phyloP scores from a whole-genome alignment of 1,140 invertebrate species.

The Bradysia coprophila region DNA sequence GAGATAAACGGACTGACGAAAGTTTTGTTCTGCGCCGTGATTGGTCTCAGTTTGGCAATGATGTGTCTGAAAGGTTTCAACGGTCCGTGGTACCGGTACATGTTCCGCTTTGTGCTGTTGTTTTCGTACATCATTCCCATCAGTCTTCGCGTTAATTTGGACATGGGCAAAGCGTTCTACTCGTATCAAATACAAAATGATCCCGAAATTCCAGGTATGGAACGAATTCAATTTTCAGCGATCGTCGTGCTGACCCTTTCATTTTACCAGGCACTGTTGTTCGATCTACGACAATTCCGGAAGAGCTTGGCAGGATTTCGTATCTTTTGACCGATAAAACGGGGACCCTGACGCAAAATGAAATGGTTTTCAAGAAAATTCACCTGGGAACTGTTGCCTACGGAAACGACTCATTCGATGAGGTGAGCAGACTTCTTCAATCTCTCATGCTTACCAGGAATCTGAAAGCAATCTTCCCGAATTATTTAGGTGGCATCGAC shows the following conservation, averaged over 20 bases:
- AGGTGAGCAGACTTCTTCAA: constrained; percentile 42
- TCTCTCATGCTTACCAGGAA: too few species aligned
- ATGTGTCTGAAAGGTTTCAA: constrained; percentile 89
- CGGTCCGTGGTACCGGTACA: constrained; percentile 80
- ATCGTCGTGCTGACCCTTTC: too few species aligned
- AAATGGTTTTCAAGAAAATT: constrained; percentile 94
- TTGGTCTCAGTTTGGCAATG: constrained; percentile 83
- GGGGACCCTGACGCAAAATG: constrained; percentile 95
- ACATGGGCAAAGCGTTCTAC: constrained; percentile 96
- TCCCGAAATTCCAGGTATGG: constrained; percentile 53
- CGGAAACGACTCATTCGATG: constrained; percentile 72
- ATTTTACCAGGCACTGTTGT: constrained; percentile 67
- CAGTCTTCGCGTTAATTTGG: constrained; percentile 92
- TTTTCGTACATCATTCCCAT: constrained; percentile 99
- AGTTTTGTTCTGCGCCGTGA: constrained; percentile 81
- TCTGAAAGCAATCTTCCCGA: too few species aligned
- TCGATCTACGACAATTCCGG: constrained; percentile 94
- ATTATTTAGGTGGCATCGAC: constrained; percentile 22
- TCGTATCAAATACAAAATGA: constrained; percentile 93
- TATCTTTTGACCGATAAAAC: constrained; percentile 97
- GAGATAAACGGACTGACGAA: constrained; percentile 94
- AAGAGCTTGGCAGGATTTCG: constrained; percentile 91
- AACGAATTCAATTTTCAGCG: background rate
- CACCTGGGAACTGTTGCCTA: constrained; percentile 82
- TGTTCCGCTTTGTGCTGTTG: constrained; percentile 90